Conservation (phyloP, 1,140 invertebrate species). For the Drosophila fuyamai region DNA sequence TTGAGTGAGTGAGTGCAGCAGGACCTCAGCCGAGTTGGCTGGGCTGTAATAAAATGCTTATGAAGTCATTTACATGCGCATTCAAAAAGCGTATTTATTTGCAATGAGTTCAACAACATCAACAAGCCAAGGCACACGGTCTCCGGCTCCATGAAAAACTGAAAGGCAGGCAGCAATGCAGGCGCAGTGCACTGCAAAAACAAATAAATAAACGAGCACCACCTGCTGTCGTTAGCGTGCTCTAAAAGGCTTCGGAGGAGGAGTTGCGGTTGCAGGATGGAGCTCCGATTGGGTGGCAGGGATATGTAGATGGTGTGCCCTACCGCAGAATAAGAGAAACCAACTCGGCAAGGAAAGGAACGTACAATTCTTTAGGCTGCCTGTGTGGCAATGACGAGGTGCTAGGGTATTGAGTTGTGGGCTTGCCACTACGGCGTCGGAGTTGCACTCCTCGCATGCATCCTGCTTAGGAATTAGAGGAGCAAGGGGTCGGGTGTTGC, state of each 20-base stretch:
- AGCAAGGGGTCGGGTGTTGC: not conserved
- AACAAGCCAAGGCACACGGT: slow-evolving; percentile 57
- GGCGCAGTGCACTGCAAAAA: slow-evolving; percentile 53
- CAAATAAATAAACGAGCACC: slow-evolving; percentile 80
- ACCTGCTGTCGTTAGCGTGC: slow-evolving; percentile 79
- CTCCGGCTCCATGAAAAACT: slow-evolving; percentile 18
- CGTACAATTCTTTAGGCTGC: slow-evolving; percentile 66
- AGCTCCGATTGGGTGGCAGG: slow-evolving; percentile 5
- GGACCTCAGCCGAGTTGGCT: slow-evolving; percentile 38
- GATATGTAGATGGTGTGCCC: slow-evolving; percentile 17
- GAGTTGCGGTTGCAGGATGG: slow-evolving; percentile 16
- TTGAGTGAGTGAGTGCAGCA: slow-evolving; percentile 16
- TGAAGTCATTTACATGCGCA: slow-evolving; percentile 83
- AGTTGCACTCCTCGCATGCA: slow-evolving; percentile 19
- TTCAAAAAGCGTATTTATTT: slow-evolving; percentile 82
- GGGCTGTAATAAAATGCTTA: slow-evolving; percentile 80
- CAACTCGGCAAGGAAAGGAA: slow-evolving; percentile 28
- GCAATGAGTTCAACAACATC: slow-evolving; percentile 83
- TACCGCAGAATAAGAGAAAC: not conserved
- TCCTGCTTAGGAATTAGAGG: slow-evolving; percentile 28
- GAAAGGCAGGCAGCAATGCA: slow-evolving; percentile 45
- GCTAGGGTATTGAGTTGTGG: slow-evolving; percentile 25
- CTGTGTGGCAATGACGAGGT: slow-evolving; percentile 17
- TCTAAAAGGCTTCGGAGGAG: slow-evolving; percentile 39
- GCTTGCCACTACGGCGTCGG: not conserved